Evolutionary conservation across 1,140 invertebrate species (phyloP), one percentile per base, ranked within the genome.

Genomic region (Drosophila bifasciata): DNA sequence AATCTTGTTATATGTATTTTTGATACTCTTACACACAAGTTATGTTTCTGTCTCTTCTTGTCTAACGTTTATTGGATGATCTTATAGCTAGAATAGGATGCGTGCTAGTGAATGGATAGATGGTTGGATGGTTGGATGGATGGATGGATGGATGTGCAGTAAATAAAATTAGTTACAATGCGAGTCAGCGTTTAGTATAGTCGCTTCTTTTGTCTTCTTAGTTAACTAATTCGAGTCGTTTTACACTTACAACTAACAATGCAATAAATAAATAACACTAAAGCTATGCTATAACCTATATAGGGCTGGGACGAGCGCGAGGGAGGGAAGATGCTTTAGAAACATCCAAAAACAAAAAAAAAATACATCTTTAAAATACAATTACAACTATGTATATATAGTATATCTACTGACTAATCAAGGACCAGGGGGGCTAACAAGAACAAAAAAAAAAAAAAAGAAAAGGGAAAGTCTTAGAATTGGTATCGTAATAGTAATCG

Each of bases 221-320:
- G 39, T 58, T 11, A 58, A 59, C 53, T 63, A 63, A 69, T 56
- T 68, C 63, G 66, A 69, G 66, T 69, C 62, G 50, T 6, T 45
- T 15, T 28, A 32, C 43, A 40, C 40, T 19, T 57, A 57, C 23
- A 32, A 40, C 40, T 19, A 46, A 57, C 23, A 32, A 23, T 36
- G 50, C 32, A 69, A 68, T 69, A 68, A 69, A 69, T 69, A 69
- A 69, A 40, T 69, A 69, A 69, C 15, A 23, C 61, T 68, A 64
- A n/a, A 3, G 1, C 28, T 32, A 32, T 3, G 3, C 28, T 32
- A 9, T 32, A 21, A 21, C 13, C 64, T 68, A 67, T 68, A 67
- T 25, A 16, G 21, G 46, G 21, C 39, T 60, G 50, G 28, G 16
- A 19, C 46, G 32, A 8, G 8, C 23, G 23, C 28, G 8, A 32